Percentiles rank a stretch among this genome's conserved stretches.
These are phyloP conservation scores for Calliscelio sp. DNA, from an alignment of 2,888 invertebrate species.

Conservation along the genomic window DNA sequence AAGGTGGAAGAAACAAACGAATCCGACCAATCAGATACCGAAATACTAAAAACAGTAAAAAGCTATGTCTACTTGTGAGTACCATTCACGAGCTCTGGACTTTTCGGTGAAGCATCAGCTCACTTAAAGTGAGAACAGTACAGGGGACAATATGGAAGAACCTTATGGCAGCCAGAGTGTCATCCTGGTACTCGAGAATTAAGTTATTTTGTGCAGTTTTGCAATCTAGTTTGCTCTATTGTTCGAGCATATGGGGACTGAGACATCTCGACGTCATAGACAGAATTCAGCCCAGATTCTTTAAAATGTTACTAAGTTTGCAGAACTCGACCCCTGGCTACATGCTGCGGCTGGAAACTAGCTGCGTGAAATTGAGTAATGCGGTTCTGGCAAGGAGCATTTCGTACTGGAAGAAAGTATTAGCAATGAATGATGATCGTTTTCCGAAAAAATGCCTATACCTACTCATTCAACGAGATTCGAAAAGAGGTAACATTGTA, in stretches of 20 bases:
- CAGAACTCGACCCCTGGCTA: not conserved
- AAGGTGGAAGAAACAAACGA: conserved; percentile 8
- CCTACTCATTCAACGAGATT: not conserved
- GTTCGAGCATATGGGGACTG: not conserved
- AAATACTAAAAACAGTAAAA: not conserved
- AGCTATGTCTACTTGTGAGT: conserved; percentile 48
- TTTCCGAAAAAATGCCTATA: not conserved
- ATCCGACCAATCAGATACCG: too few species aligned
- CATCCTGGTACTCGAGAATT: conserved; percentile 13
- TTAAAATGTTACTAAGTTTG: not conserved
- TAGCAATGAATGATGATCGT: conserved; percentile 1
- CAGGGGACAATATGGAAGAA: conserved; percentile 28
- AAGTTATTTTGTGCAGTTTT: conserved; percentile 34
- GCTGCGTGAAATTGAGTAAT: not conserved
- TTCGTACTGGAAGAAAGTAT: not conserved
- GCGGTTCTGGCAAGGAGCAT: not conserved
- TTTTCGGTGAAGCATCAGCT: conserved; percentile 12
- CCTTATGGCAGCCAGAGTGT: conserved; percentile 12
- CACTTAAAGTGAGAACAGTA: conserved; percentile 11
- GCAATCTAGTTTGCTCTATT: conserved; percentile 2
- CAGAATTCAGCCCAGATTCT: conserved; percentile 7
- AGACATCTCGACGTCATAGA: conserved; percentile 14
- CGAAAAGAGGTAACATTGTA: not conserved
- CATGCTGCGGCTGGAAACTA: conserved; percentile 10
- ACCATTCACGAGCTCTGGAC: conserved; percentile 34